A percentile compares a stretch with the other conserved stretches of the same genome.
Evolutionary conservation across 2,888 invertebrate species (phyloP).

Genomic region (Folsomia candida): DNA sequence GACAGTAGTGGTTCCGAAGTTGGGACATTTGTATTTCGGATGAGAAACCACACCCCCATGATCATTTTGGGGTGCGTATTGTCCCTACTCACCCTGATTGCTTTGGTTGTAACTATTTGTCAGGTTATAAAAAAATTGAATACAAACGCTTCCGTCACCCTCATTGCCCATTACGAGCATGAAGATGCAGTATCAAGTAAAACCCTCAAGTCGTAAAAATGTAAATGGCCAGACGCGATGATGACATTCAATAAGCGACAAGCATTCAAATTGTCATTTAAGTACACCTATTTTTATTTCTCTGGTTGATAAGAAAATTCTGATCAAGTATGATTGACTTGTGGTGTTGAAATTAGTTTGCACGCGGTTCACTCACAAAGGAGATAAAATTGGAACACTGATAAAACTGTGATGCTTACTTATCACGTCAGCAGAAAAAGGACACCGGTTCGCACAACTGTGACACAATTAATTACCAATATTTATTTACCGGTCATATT

Average conservation of each 20-base stretch:
- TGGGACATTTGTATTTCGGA: conserved; percentile 5
- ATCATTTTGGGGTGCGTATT: conserved; percentile 13
- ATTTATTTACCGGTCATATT: too few species aligned
- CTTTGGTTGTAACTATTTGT: conserved; percentile 5
- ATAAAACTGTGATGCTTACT: too few species aligned
- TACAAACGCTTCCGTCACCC: conserved; percentile 7
- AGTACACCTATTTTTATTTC: too few species aligned
- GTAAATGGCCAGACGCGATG: neutral
- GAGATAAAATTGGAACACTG: too few species aligned
- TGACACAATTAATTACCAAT: too few species aligned
- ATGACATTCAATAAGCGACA: neutral
- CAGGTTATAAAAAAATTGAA: conserved; percentile 5
- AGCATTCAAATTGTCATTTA: too few species aligned
- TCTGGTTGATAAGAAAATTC: too few species aligned
- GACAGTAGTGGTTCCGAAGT: conserved; percentile 12
- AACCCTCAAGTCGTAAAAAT: neutral
- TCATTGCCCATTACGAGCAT: conserved; percentile 16
- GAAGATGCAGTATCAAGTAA: neutral
- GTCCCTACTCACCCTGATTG: conserved; percentile 9
- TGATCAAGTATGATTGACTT: too few species aligned
- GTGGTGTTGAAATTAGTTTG: too few species aligned
- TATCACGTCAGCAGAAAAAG: too few species aligned
- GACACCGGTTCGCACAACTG: too few species aligned
- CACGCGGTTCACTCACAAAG: too few species aligned
- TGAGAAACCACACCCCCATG: conserved; percentile 13